Evolutionary conservation across 2,888 invertebrate genomes (phyloP).

Genomic region (Cryptosula pallasiana): DNA sequence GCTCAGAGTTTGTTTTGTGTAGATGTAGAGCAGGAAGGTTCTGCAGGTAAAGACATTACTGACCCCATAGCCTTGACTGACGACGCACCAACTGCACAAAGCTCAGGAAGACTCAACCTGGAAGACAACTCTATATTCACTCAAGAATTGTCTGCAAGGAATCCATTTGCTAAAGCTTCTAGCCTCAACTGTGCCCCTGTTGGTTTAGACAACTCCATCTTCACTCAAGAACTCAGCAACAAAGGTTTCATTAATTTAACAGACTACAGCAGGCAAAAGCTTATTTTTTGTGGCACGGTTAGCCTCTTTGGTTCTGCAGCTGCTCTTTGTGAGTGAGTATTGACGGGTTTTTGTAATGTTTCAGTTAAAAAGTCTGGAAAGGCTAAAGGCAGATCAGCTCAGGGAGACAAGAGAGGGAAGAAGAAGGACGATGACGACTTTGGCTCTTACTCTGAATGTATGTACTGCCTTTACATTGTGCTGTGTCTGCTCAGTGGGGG

Average conservation of each 20-base stretch:
- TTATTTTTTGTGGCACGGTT: not conserved
- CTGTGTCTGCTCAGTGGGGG: too few species aligned
- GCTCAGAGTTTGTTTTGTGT: too few species aligned
- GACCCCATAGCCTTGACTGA: too few species aligned
- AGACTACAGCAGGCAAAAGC: too few species aligned
- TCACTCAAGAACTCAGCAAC: constrained; percentile 18
- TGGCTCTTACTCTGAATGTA: constrained; percentile 16
- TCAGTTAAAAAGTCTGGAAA: not conserved
- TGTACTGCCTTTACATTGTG: too few species aligned
- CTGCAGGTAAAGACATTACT: too few species aligned
- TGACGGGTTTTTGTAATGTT: not conserved
- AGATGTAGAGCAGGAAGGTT: too few species aligned
- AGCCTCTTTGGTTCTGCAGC: not conserved
- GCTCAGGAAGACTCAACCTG: not conserved
- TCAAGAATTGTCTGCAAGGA: constrained; percentile 8
- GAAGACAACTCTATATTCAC: constrained; percentile 2
- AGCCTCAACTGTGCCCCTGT: not conserved
- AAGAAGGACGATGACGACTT: not conserved
- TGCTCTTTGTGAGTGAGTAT: not conserved
- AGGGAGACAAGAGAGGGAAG: too few species aligned
- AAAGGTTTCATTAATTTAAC: too few species aligned
- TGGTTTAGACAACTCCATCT: not conserved
- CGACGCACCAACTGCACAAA: too few species aligned
- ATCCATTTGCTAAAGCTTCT: not conserved
- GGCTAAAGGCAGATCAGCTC: not conserved